Base-by-base conservation (phyloP, 30 jellyfish, hydroid and myxozoan genomes). In the Rhopilema esculentum region DNA sequence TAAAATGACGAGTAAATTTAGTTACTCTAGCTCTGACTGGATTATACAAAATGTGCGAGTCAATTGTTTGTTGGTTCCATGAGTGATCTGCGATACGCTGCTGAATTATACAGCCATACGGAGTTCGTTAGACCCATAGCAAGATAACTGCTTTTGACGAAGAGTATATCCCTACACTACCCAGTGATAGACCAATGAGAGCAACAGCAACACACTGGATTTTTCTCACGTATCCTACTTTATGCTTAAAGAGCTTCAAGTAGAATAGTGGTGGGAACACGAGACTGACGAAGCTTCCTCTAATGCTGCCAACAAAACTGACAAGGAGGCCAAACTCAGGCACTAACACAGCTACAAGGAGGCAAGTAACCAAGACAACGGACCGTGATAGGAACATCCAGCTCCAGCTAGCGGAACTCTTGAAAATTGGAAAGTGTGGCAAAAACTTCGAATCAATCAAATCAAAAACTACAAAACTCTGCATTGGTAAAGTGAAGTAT, bases 321-420 rank as follows among this genome's bases (percentile, higher is more conserved):
- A 92, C 97, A 30, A 88, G 57, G 25, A 92, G 40, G 26, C 98
- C 95, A 92, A 92, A 92, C 33, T 88, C 95, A 28, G 98, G 96
- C n/a, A 92, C 76, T 57, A 86, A 49, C 30, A 92, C 85, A 4
- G 98, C 97, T 20, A 92, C 82, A 20, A 92, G 50, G 1, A 92
- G 69, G 75, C 85, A 61, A 0, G 83, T n/a, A 66, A 79, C 63
- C 75, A 87, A 21, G 65, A 91, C 82, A 22, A 91, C 63, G 23
- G 86, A 49, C n/a, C 98, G 91, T 29, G 98, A 79, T 25, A 92
- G 62, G 27, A 92, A 0, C 8, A 84, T 26, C 97, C 98, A 92
- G 16, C 83, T 80, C 81, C 85, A 72, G 52, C 49, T 48, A 63
- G 27, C 52, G 15, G 87, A 63, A 24, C 48, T 66, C n/a, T 27